phyloP scores from a whole-genome alignment of 2,888 invertebrate genomes.

The Caenorhabditis japonica region DNA sequence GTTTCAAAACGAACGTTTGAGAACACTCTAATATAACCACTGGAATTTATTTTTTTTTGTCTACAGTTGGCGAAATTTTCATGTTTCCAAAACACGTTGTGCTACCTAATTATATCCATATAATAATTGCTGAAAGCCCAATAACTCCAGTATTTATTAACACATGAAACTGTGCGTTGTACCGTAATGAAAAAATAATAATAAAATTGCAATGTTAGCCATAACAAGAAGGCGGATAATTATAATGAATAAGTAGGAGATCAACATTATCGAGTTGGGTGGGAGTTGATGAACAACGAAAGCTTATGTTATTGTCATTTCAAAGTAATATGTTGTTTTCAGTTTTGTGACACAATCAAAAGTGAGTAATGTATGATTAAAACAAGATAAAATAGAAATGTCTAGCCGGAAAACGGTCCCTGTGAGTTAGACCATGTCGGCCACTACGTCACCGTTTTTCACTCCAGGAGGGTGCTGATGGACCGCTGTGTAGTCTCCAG shows the following conservation, averaged over 20 bases:
- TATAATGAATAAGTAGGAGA: slow-evolving; percentile 39
- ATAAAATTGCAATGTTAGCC: background rate
- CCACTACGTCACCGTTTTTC: slow-evolving; percentile 38
- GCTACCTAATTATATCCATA: too few relatives aligned
- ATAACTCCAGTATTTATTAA: too few relatives aligned
- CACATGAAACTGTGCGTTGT: too few relatives aligned
- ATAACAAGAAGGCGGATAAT: slow-evolving; percentile 11
- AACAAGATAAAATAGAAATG: background rate
- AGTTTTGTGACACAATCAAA: slow-evolving; percentile 31
- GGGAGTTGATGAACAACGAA: slow-evolving; percentile 17
- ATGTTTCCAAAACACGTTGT: too few relatives aligned
- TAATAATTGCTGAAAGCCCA: too few relatives aligned
- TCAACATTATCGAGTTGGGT: slow-evolving; percentile 27
- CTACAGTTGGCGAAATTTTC: too few relatives aligned
- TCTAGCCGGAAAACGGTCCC: background rate
- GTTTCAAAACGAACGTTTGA: too few relatives aligned
- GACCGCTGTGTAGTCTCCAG: slow-evolving; percentile 49
- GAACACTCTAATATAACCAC: too few relatives aligned
- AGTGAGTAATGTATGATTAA: slow-evolving; percentile 33
- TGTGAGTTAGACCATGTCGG: slow-evolving; percentile 24
- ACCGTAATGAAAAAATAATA: too few relatives aligned
- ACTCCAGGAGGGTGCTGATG: slow-evolving; percentile 32
- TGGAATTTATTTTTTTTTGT: too few relatives aligned
- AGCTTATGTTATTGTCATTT: slow-evolving; percentile 44
- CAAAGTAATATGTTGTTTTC: slow-evolving; percentile 8